Percentiles rank a stretch among this genome's conserved stretches.
Conservation (phyloP, 1,140 invertebrate species). For the Atta cephalotes region DNA sequence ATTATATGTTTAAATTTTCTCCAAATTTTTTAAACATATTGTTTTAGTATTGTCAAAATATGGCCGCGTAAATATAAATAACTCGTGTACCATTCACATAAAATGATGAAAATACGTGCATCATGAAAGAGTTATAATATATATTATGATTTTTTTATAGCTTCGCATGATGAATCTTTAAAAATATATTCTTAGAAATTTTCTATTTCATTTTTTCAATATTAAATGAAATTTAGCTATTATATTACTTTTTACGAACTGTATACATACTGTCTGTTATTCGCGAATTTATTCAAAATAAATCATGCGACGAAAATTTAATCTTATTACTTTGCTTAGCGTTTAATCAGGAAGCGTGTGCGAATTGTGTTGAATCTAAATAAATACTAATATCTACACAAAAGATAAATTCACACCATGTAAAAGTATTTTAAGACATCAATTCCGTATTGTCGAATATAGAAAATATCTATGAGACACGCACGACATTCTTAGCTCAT, state of each 20-base stretch:
- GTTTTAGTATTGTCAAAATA: neutral
- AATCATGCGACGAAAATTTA: neutral
- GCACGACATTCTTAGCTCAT: slow-evolving; percentile 9
- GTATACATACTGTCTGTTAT: neutral
- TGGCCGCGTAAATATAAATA: neutral
- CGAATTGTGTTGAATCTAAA: slow-evolving; percentile 21
- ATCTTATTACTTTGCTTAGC: slow-evolving; percentile 1
- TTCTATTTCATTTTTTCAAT: neutral
- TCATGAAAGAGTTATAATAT: no score
- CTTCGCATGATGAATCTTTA: neutral
- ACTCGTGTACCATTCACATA: no score
- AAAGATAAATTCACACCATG: slow-evolving; percentile 29
- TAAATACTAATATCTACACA: neutral
- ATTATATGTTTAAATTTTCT: neutral
- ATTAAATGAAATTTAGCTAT: neutral
- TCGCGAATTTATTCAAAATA: neutral
- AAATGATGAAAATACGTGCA: neutral
- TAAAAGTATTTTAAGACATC: slow-evolving; percentile 10
- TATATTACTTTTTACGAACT: neutral
- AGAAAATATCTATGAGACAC: slow-evolving; percentile 25
- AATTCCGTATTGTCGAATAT: slow-evolving; percentile 4
- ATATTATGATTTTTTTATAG: neutral
- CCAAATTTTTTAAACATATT: neutral
- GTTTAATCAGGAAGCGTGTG: neutral
- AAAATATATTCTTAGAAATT: neutral